Evolutionary conservation across 2,888 invertebrate species (phyloP).

Genomic region (Neoitamus cyanurus): DNA sequence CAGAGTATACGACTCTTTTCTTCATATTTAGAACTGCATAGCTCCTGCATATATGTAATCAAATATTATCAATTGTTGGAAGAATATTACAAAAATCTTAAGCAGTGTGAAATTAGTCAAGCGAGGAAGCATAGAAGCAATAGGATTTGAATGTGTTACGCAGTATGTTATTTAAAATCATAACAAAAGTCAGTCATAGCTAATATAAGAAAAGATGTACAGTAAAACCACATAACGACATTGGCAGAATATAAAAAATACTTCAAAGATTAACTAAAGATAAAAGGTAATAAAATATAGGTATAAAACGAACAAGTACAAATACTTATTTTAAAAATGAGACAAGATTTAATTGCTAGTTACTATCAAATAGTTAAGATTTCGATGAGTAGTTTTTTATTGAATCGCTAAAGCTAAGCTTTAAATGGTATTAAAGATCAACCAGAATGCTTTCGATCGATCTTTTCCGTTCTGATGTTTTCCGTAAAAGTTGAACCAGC

Average conservation of each 20-base stretch:
- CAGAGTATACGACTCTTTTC: no score
- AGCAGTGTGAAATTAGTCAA: neutral
- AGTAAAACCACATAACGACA: neutral
- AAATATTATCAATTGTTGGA: neutral
- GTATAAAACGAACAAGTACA: neutral
- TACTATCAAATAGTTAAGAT: neutral
- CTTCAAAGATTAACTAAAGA: neutral
- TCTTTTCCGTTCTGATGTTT: no score
- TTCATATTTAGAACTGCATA: no score
- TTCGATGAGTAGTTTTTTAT: neutral
- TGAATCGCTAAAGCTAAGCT: no score
- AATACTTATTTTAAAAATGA: neutral
- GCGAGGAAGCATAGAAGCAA: neutral
- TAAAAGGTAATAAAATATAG: neutral
- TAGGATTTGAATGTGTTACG: neutral
- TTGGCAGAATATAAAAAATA: neutral
- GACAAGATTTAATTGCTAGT: neutral
- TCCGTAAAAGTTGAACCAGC: no score
- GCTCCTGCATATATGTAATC: neutral
- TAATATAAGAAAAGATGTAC: neutral
- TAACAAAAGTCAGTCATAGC: neutral
- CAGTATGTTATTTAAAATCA: neutral
- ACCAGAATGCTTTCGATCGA: no score
- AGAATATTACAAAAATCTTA: neutral
- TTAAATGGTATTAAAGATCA: no score